These are phyloP conservation scores for Cuniculus paca DNA, from an alignment of 2,797 vertebrate genomes.

Conservation along the genomic window DNA sequence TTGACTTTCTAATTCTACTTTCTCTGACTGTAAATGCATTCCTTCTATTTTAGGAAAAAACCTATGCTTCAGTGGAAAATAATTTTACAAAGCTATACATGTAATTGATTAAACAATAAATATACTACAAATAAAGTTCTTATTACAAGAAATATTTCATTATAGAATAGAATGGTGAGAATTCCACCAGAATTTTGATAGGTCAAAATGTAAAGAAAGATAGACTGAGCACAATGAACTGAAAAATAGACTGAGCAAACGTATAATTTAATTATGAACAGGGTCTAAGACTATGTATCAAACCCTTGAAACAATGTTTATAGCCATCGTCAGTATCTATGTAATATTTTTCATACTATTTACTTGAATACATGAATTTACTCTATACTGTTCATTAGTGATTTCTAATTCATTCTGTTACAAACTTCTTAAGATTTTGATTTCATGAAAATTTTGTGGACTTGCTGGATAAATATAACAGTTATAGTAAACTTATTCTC, in stretches of 20 bases:
- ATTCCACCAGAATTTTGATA: background rate
- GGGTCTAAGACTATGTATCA: background rate
- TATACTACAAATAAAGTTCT: background rate
- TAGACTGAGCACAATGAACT: background rate
- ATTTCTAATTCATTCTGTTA: background rate
- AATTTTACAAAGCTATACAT: background rate
- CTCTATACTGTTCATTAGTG: background rate
- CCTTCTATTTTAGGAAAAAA: background rate
- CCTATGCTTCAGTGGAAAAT: background rate
- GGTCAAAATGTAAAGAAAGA: background rate
- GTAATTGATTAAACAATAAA: background rate
- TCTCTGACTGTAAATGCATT: background rate
- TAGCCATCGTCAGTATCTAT: background rate
- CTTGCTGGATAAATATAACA: background rate
- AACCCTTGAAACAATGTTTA: background rate
- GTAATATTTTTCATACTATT: background rate
- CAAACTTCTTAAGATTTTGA: background rate
- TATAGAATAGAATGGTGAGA: background rate
- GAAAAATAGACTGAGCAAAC: background rate
- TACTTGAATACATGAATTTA: background rate
- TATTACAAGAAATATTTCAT: background rate
- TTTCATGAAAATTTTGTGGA: background rate
- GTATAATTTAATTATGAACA: background rate
- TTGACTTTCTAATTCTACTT: background rate
- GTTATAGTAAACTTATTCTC: background rate